These are phyloP conservation scores for Temnothorax unifasciatus DNA, from an alignment of 2,888 invertebrate genomes.

Conservation along the genomic window DNA sequence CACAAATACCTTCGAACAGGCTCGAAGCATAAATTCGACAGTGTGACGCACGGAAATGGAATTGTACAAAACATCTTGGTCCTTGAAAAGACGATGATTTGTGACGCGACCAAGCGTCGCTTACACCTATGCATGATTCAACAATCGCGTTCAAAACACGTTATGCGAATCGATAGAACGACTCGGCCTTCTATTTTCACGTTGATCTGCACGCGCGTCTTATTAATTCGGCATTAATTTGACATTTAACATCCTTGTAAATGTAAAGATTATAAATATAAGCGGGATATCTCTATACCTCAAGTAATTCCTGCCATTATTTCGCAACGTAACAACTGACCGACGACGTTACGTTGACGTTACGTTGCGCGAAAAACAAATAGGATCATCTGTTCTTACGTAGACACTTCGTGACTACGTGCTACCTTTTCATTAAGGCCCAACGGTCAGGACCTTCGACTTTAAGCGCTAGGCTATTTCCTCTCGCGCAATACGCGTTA, in stretches of 20 bases:
- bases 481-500: constrained; percentile 36
- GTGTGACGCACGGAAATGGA: constrained; percentile 13
- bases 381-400: background rate
- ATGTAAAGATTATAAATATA: background rate
- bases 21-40: constrained; percentile 12
- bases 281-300: background rate
- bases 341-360: background rate
- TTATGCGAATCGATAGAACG: background rate
- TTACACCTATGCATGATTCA: background rate
- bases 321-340: background rate
- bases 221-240: background rate
- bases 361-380: background rate
- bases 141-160: background rate
- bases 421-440: constrained; percentile 45
- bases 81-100: constrained; percentile 10
- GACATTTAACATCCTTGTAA: constrained; percentile 22
- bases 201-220: background rate
- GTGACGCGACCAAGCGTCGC: background rate
- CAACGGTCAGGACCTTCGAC: constrained; percentile 51
- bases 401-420: constrained; percentile 19
- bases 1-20: background rate
- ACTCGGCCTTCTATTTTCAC: background rate
- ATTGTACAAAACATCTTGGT: background rate
- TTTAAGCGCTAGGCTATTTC: constrained; percentile 47
- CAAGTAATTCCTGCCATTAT: constrained; percentile 7